phyloP scores from a whole-genome alignment of 1,140 invertebrate species.

The Paraescarpia echinospica region DNA sequence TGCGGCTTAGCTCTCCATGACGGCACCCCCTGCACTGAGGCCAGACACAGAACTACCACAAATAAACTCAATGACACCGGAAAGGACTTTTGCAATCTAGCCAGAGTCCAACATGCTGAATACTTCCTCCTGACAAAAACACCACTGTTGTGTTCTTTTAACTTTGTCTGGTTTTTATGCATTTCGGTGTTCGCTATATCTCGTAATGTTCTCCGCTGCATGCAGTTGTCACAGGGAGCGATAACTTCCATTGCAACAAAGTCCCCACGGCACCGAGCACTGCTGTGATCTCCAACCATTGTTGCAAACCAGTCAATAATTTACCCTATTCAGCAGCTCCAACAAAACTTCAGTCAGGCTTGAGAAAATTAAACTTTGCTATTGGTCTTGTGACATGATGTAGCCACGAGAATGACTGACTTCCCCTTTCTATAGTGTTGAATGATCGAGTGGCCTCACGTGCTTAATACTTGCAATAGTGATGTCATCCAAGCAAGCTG shows the following conservation, averaged over 20 bases:
- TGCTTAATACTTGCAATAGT: neutral
- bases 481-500: neutral
- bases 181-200: neutral
- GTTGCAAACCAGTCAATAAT: neutral
- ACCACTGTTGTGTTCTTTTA: neutral
- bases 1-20: neutral
- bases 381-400: neutral
- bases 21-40: neutral
- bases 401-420: neutral
- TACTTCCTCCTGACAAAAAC: neutral
- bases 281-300: neutral
- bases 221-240: neutral
- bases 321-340: neutral
- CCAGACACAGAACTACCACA: neutral
- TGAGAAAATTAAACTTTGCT: neutral
- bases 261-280: neutral
- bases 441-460: neutral
- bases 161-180: neutral
- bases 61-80: neutral
- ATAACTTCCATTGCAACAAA: neutral
- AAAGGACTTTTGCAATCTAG: neutral
- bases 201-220: neutral
- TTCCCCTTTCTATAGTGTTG: neutral
- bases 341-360: no score
- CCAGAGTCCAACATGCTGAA: neutral